phyloP scores from a whole-genome alignment of 1,140 invertebrate genomes.

The Campodea augens region DNA sequence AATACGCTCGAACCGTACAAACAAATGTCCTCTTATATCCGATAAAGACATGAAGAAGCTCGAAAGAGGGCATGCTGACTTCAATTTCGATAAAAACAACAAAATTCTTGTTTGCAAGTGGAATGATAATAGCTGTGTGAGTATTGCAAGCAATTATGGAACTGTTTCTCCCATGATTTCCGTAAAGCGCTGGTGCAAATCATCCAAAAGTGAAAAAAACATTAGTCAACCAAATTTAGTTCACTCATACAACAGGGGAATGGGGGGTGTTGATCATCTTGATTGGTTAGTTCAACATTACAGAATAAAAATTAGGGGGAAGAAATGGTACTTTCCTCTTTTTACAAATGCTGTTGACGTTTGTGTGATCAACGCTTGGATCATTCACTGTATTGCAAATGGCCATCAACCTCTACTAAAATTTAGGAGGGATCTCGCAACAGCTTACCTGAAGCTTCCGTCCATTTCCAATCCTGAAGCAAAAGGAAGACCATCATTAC shows the following conservation, averaged over 20 bases:
- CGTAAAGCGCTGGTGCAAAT: background rate
- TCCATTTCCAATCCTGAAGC: no score
- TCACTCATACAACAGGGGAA: background rate
- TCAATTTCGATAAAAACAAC: slow-evolving; percentile 1
- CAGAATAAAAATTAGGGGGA: slow-evolving; percentile 8
- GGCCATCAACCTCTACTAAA: background rate
- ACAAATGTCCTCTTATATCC: slow-evolving; percentile 4
- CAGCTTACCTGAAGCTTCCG: no score
- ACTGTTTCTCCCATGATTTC: background rate
- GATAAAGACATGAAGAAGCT: slow-evolving; percentile 2
- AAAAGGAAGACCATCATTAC: no score
- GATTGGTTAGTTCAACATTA: slow-evolving; percentile 11
- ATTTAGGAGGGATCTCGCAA: background rate
- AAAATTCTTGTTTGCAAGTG: background rate
- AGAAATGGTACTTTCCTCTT: slow-evolving; percentile 8
- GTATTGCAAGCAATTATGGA: background rate
- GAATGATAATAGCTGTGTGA: slow-evolving; percentile 1
- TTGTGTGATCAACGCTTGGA: slow-evolving; percentile 7
- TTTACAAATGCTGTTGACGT: slow-evolving; percentile 10
- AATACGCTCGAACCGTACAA: slow-evolving; percentile 2
- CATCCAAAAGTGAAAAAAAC: background rate
- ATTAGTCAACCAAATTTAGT: background rate
- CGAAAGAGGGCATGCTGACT: background rate
- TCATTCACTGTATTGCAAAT: slow-evolving; percentile 1
- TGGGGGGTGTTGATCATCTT: slow-evolving; percentile 7